Conservation (phyloP, 2,888 invertebrate genomes). For the Cecidostiba fungosa region DNA sequence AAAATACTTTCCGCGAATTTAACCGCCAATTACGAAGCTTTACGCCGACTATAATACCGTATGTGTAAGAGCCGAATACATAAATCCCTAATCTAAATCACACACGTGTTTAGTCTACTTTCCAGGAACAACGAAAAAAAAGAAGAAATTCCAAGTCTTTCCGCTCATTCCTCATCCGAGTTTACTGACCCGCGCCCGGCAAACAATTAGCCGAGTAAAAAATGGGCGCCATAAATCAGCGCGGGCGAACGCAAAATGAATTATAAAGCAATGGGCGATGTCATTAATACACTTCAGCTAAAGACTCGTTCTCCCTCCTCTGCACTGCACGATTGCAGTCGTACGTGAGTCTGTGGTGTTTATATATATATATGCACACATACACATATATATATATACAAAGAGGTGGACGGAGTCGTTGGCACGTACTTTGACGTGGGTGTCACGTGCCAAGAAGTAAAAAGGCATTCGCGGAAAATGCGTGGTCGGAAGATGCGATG, state of each 20-base stretch:
- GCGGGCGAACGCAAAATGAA: constrained; percentile 48
- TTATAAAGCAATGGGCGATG: constrained; percentile 49
- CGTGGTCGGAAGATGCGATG: constrained; percentile 16
- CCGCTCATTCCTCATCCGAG: constrained; percentile 45
- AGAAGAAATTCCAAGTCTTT: constrained; percentile 42
- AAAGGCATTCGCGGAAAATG: constrained; percentile 47
- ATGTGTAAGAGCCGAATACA: not conserved
- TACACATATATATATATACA: not conserved
- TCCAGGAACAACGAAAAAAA: constrained; percentile 31
- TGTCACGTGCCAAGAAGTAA: constrained; percentile 41
- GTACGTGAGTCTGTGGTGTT: not conserved
- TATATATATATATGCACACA: not conserved
- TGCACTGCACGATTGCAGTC: not conserved
- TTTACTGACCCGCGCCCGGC: constrained; percentile 31
- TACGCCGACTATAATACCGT: no score
- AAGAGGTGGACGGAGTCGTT: not conserved
- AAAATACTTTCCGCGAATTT: not conserved
- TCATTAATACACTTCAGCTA: constrained; percentile 60
- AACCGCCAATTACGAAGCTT: no score
- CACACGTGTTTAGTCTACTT: constrained; percentile 29
- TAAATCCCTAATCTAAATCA: constrained; percentile 23
- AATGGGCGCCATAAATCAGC: constrained; percentile 51
- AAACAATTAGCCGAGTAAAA: constrained; percentile 57
- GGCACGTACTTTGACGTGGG: constrained; percentile 44
- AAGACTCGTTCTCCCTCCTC: not conserved